Evolutionary conservation across 2,797 vertebrate genomes (phyloP).

Genomic region (Babyrousa celebensis): DNA sequence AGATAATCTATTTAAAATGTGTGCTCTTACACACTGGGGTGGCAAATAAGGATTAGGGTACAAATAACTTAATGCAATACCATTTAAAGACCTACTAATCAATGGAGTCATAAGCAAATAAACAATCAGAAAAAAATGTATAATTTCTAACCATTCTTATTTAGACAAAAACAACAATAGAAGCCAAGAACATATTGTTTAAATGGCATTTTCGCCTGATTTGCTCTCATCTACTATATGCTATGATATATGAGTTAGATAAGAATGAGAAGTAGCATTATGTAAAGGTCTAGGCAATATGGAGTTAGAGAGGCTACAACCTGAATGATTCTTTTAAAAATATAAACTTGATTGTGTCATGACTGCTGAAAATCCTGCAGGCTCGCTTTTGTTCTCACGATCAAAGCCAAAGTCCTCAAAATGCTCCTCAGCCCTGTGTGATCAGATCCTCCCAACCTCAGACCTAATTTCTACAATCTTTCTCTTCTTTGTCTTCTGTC

Average conservation of each 20-base stretch:
- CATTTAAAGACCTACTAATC: background rate
- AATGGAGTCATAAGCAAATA: background rate
- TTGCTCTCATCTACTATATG: background rate
- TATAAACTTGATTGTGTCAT: background rate
- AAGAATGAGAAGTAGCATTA: background rate
- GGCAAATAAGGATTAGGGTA: conserved; percentile 7
- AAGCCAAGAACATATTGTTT: conserved; percentile 4
- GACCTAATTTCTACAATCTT: background rate
- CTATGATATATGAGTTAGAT: background rate
- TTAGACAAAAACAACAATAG: background rate
- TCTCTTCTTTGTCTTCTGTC: background rate
- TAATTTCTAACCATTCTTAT: conserved; percentile 1
- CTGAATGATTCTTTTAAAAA: background rate
- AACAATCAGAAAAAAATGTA: background rate
- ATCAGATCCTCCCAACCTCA: background rate
- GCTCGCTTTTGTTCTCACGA: background rate
- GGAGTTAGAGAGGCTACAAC: background rate
- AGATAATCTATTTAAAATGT: conserved; percentile 71
- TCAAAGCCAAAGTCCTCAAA: background rate
- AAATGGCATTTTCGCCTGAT: background rate
- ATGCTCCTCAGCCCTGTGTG: rapidly evolving
- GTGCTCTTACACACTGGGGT: background rate
- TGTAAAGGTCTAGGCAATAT: background rate
- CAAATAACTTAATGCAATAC: background rate
- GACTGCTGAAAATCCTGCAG: background rate